Conservation (phyloP, 2,113 vertebrate genomes). For the Dolichotis patagonum region DNA sequence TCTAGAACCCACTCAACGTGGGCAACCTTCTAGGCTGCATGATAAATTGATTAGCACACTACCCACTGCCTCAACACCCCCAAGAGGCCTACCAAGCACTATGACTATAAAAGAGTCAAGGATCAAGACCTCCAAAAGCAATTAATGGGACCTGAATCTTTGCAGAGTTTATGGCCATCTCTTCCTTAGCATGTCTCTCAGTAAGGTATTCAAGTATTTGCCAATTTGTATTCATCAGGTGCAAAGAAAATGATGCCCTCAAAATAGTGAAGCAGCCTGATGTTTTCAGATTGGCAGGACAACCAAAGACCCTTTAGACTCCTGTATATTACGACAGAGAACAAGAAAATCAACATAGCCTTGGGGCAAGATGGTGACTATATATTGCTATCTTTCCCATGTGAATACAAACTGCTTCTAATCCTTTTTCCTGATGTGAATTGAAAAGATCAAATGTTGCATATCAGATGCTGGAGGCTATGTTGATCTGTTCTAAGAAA, state of each 20-base stretch:
- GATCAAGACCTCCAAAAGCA: background rate
- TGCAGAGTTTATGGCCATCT: background rate
- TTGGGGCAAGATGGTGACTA: conserved; percentile 62
- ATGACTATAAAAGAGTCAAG: background rate
- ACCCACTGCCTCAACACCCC: background rate
- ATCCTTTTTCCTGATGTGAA: conserved; percentile 73
- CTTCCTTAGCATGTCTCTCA: background rate
- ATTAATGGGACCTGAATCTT: background rate
- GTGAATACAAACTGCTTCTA: conserved; percentile 73
- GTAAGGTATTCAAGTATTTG: background rate
- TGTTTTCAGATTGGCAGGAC: conserved; percentile 40
- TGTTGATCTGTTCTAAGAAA: conserved; percentile 57
- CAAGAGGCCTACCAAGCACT: background rate
- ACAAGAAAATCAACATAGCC: conserved; percentile 66
- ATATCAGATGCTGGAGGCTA: conserved; percentile 63
- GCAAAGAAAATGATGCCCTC: background rate
- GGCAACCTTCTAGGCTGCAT: background rate
- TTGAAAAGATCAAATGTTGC: conserved; percentile 69
- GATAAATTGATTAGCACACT: background rate
- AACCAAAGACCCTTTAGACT: conserved; percentile 60
- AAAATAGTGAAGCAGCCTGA: background rate
- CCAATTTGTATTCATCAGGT: background rate
- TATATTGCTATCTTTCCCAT: conserved; percentile 60
- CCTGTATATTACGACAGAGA: conserved; percentile 30
- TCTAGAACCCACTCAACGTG: conserved; percentile 24